Base-by-base conservation (phyloP, 2,113 vertebrate species). In the Nettapus auritus region DNA sequence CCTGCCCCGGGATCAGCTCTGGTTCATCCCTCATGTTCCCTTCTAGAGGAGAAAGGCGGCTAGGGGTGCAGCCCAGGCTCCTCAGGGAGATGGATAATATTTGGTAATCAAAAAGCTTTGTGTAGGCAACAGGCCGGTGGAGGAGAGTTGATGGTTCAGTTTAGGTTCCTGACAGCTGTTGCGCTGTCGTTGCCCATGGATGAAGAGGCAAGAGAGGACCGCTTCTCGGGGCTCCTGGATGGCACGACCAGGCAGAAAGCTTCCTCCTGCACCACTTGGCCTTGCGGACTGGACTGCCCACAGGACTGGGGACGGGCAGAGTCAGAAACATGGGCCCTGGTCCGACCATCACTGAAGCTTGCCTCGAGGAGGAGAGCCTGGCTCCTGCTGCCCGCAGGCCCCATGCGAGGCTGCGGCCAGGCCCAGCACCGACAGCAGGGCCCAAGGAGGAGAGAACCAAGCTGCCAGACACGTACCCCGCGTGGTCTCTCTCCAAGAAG, bases 21-120 rank as follows among this genome's bases (percentile, higher is more conserved):
- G 68, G 89, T 95, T 98, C 97, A 96, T 97, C 98, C 97, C 96
- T 97, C 75, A 74, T n/a, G 97, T 90, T 91, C 92, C 89, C 97
- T 97, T 97, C 96, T 95, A 97, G 96, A 98, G 96, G 95, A 46
- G 71, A 74, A 60, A 3, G 31, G 86, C 84, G 84, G 94, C 66
- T 88, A 79, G 29, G 63, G 67, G 57, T 90, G 71, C 90, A 97
- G 88, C 91, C 40, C 12, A 82, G 88, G 91, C 82, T 98, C 98
- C 98, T 91, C 38, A 12, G 97, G 97, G 97, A 97, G 96, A 96
- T 48, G 91, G 98, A 93, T 94, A 67, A 94, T 52, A 92, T 76
- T 93, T 81, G 86, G 97, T 97, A 97, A 97, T 92, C 68, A 60
- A 86, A 95, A 84, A 81, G 96, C 96, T 97, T 71, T 97, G 92